Evolutionary conservation across 2,113 vertebrate genomes (phyloP).

Genomic region (Procavia capensis): DNA sequence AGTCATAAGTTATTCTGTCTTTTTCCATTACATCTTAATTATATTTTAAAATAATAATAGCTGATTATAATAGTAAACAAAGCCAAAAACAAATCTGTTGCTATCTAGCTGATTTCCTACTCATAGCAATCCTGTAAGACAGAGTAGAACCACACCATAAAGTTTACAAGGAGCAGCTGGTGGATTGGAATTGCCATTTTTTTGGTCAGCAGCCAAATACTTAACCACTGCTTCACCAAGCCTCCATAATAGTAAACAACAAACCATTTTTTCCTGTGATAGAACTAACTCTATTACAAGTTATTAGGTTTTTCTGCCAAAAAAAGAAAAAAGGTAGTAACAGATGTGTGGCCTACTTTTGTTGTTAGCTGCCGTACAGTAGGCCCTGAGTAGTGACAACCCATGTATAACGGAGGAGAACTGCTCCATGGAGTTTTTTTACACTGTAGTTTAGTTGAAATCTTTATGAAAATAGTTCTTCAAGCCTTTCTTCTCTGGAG

Average conservation of each 20-base stretch:
- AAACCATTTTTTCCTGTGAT: conserved; percentile 1
- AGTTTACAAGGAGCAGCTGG: no score
- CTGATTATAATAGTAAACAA: background rate
- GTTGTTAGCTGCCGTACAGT: background rate
- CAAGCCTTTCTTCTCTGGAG: background rate
- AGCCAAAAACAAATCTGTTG: no score
- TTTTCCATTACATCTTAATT: background rate
- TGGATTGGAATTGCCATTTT: no score
- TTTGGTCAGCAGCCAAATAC: no score
- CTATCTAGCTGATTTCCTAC: no score
- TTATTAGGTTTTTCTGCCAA: background rate
- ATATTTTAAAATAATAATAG: background rate
- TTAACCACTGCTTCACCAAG: no score
- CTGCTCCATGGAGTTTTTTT: no score
- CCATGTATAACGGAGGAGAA: no score
- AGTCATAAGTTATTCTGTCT: background rate
- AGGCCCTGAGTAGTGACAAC: background rate
- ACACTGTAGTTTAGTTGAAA: no score
- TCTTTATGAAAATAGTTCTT: background rate
- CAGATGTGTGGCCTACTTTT: background rate
- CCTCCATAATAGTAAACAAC: background rate
- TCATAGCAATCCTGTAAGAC: no score
- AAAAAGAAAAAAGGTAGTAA: background rate
- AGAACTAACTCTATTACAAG: background rate
- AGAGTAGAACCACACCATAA: no score